phyloP scores from a whole-genome alignment of 2,888 invertebrate genomes.

The Kuschelorhynchus macadamiae region DNA sequence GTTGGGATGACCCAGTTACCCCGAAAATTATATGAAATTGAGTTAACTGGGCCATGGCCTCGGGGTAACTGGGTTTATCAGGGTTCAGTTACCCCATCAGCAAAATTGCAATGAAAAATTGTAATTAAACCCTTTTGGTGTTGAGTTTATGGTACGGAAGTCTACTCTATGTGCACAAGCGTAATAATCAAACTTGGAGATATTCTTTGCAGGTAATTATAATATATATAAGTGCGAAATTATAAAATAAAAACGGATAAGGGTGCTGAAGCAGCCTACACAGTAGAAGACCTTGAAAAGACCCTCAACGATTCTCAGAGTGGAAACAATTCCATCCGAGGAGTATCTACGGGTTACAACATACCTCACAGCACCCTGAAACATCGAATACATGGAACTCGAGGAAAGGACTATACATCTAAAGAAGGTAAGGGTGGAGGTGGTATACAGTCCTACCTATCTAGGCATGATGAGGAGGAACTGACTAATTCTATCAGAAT shows the following conservation, averaged over 20 bases:
- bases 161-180: too few relatives aligned
- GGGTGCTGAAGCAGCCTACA: constrained; percentile 4
- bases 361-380: constrained; percentile 11
- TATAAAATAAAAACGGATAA: constrained; percentile 10
- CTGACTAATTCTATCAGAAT: constrained; percentile 15
- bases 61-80: too few relatives aligned
- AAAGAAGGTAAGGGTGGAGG: constrained; percentile 8
- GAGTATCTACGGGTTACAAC: neutral
- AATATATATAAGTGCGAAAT: constrained; percentile 4
- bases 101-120: too few relatives aligned
- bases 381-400: constrained; percentile 12
- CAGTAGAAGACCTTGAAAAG: constrained; percentile 11
- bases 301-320: constrained; percentile 4
- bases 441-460: constrained; percentile 18
- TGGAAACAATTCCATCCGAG: constrained; percentile 1
- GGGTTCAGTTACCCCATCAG: too few relatives aligned
- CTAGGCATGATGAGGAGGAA: constrained; percentile 14
- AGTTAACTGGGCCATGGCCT: too few relatives aligned
- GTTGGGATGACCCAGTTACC: too few relatives aligned
- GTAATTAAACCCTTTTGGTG: too few relatives aligned
- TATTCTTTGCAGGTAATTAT: too few relatives aligned
- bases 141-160: too few relatives aligned
- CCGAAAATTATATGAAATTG: too few relatives aligned
- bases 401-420: constrained; percentile 15
- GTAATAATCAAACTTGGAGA: too few relatives aligned